Evolutionary conservation across 2,797 vertebrate species (phyloP).

Genomic region (Botia almorhae): DNA sequence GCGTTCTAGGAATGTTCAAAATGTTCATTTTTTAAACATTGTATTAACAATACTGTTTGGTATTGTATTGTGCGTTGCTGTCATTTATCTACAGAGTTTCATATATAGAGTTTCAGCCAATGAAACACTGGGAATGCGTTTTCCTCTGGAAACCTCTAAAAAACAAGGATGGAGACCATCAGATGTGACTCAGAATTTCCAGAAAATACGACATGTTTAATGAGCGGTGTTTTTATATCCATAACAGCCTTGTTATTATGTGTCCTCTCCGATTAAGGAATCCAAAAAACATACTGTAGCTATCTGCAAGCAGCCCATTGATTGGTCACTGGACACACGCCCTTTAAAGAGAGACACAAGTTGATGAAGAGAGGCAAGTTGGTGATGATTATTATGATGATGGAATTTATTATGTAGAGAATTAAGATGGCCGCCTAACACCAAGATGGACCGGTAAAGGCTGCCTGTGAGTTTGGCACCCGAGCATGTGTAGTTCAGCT

Average conservation of each 20-base stretch:
- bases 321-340: conserved; percentile 2
- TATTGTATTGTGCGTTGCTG: too few relatives aligned
- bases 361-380: neutral
- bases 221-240: neutral
- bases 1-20: too few relatives aligned
- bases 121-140: neutral
- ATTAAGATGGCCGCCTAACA: conserved; percentile 18
- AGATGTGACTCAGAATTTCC: neutral
- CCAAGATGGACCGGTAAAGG: neutral
- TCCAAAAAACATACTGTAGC: neutral
- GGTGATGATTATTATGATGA: conserved; percentile 18
- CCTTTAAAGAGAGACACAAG: neutral
- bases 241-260: neutral
- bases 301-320: neutral
- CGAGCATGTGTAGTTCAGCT: conserved; percentile 16
- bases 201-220: neutral
- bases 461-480: conserved; percentile 10
- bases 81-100: too few relatives aligned
- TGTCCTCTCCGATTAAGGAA: neutral
- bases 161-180: neutral
- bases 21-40: too few relatives aligned
- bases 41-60: too few relatives aligned
- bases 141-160: neutral
- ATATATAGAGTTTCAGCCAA: too few relatives aligned
- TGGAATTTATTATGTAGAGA: conserved; percentile 2